Evolutionary conservation across 2,797 vertebrate genomes (phyloP), one percentile per base, ranked within the genome.

Genomic region (Cichlasoma orientale): DNA sequence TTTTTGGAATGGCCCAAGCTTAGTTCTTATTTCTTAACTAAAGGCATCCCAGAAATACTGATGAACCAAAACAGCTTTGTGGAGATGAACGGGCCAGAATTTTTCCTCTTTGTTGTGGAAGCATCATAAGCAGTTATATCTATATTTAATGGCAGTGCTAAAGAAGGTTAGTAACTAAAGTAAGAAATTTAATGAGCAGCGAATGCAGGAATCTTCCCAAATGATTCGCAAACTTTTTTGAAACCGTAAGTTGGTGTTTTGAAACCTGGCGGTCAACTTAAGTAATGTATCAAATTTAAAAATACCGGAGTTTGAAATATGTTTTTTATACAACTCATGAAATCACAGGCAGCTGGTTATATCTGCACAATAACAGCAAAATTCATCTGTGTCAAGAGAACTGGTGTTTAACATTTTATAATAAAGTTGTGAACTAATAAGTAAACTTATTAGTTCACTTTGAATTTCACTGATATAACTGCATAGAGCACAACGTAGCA

Each of bases 191-290:
- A 14, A 44, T 44, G 41, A 44, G 41, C 13, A 36, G 21, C 38
- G 13, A 7, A 21, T 44, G 0, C 14, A 63, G 0, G 21, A 44
- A 44, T 41, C 59, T 13, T 25, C 21, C 36, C 25, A 44, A 41
- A 41, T 0, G 21, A 3, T 44, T 5, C 36, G 6, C 3, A 38
- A 5, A 13, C 12, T 13, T 41, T 41, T 41, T 36, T 36, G 38
- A 11, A 38, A 38, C 38, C 10, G 13, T 10, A 25, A 63, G 21
- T 44, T 44, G 36, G 21, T 44, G 36, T 63, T 63, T 63, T 41
- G 36, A 63, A 6, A 41, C 21, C 14, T n/a, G n/a, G n/a, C n/a
- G n/a, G 29, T 53, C 55, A 36, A 52, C 44, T 68, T 25, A 1
- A 77, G 4, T 33, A 29, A 29, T 0, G 56, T 50, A 4, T 75